Conservation (phyloP, 1,140 invertebrate species). For the Lethrus apterus region DNA sequence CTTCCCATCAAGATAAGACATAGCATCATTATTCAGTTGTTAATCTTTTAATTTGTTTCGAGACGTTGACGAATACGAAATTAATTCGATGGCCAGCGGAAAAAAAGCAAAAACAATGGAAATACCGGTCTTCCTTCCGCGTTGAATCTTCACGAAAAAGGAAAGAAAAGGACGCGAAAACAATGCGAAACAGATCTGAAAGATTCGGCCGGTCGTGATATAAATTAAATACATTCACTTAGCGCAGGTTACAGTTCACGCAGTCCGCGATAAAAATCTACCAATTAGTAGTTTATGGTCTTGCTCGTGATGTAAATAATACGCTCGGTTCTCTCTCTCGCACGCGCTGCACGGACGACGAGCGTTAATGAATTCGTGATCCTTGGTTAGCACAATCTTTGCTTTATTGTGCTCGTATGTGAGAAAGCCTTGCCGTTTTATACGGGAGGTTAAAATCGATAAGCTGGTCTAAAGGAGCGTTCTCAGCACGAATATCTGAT, state of each 20-base stretch:
- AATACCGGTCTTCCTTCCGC: too few relatives aligned
- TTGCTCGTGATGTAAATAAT: slow-evolving; percentile 26
- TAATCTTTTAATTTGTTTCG: too few relatives aligned
- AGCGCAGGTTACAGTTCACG: slow-evolving; percentile 34
- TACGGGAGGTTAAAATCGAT: slow-evolving; percentile 22
- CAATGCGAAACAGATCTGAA: too few relatives aligned
- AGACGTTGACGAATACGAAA: too few relatives aligned
- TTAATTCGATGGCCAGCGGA: too few relatives aligned
- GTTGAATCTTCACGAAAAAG: too few relatives aligned
- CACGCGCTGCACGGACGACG: neutral
- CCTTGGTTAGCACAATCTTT: slow-evolving; percentile 4
- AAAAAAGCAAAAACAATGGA: too few relatives aligned
- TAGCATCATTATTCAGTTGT: too few relatives aligned
- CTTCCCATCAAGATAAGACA: too few relatives aligned
- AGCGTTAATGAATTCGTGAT: slow-evolving; percentile 10
- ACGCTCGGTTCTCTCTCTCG: slow-evolving; percentile 10
- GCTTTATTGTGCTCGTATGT: slow-evolving; percentile 6
- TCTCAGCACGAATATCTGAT: slow-evolving; percentile 29
- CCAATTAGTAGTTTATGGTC: slow-evolving; percentile 35
- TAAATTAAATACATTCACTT: slow-evolving; percentile 25
- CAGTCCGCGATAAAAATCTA: slow-evolving; percentile 32
- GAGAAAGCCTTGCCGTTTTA: slow-evolving; percentile 7
- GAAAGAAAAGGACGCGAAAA: too few relatives aligned
- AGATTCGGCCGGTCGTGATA: slow-evolving; percentile 15
- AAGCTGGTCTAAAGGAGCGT: slow-evolving; percentile 19